Percentiles rank a stretch among this genome's conserved stretches.
These are phyloP conservation scores for Falco cherrug DNA, from an alignment of 2,797 vertebrate species.

Conservation along the genomic window DNA sequence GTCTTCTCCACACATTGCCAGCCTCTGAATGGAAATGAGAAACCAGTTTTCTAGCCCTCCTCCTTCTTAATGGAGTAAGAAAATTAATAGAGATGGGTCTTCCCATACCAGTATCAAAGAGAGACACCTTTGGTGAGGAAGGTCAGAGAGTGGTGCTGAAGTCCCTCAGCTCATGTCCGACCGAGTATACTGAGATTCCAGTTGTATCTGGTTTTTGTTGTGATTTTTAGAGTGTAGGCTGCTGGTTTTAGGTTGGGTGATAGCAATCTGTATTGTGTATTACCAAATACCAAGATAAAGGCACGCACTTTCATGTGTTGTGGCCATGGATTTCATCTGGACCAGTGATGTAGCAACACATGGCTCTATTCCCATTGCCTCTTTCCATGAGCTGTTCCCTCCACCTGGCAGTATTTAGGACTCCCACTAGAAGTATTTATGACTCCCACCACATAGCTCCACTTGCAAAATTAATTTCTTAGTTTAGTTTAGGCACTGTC, in stretches of 20 bases:
- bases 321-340: not conserved
- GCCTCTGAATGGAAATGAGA: not conserved
- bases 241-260: not conserved
- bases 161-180: not conserved
- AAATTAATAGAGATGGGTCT: not conserved
- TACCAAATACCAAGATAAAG: not conserved
- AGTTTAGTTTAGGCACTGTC: not conserved
- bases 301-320: not conserved
- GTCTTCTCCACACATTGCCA: not conserved
- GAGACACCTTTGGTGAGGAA: not conserved
- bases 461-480: not conserved
- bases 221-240: not conserved
- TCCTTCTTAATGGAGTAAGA: not conserved
- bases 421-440: not conserved
- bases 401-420: no score
- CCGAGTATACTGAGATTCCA: not conserved
- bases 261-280: not conserved
- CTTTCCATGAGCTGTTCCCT: not conserved
- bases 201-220: not conserved
- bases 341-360: not conserved
- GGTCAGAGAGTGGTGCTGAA: not conserved
- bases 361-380: not conserved
- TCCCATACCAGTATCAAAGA: not conserved
- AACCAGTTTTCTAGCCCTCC: not conserved
- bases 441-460: not conserved